Evolutionary conservation across 2,113 vertebrate species (phyloP).

Genomic region (Sitta europaea): DNA sequence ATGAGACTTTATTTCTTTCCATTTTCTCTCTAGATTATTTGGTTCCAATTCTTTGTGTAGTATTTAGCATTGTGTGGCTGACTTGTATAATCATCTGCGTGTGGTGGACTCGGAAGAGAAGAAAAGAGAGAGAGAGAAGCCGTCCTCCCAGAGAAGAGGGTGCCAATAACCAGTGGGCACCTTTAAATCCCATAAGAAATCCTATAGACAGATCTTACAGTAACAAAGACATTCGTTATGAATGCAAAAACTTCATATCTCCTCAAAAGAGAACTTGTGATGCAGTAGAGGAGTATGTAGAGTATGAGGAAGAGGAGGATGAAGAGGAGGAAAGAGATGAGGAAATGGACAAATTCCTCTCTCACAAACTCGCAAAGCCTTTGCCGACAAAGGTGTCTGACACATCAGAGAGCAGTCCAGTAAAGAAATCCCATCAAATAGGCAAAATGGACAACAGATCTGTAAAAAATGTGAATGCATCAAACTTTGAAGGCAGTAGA

Average conservation of each 20-base stretch:
- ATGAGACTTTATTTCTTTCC: not conserved
- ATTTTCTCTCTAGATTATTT: slow-evolving; percentile 78
- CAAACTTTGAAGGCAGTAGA: slow-evolving; percentile 73
- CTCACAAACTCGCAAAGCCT: slow-evolving; percentile 74
- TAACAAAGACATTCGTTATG: slow-evolving; percentile 83
- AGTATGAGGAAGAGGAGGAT: slow-evolving; percentile 70
- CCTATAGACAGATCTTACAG: slow-evolving; percentile 77
- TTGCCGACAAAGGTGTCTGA: slow-evolving; percentile 78
- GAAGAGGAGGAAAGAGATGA: slow-evolving; percentile 79
- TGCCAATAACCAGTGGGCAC: slow-evolving; percentile 90
- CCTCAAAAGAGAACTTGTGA: slow-evolving; percentile 82
- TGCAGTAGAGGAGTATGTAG: slow-evolving; percentile 77
- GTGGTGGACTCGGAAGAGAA: slow-evolving; percentile 91
- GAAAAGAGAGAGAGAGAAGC: slow-evolving; percentile 87
- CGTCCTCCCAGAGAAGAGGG: slow-evolving; percentile 77
- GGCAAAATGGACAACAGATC: slow-evolving; percentile 90
- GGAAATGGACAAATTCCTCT: slow-evolving; percentile 83
- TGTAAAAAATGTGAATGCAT: slow-evolving; percentile 81
- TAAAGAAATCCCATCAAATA: slow-evolving; percentile 81
- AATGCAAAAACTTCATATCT: slow-evolving; percentile 86
- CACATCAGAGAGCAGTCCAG: slow-evolving; percentile 69
- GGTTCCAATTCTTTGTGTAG: slow-evolving; percentile 81
- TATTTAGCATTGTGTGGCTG: slow-evolving; percentile 89
- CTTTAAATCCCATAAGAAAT: slow-evolving; percentile 81
- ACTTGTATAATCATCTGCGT: slow-evolving; percentile 86